Percentiles rank a stretch among this genome's conserved stretches.
These are phyloP conservation scores for Caenorhabditis sp. DNA, from an alignment of 2,888 invertebrate species.

Conservation along the genomic window DNA sequence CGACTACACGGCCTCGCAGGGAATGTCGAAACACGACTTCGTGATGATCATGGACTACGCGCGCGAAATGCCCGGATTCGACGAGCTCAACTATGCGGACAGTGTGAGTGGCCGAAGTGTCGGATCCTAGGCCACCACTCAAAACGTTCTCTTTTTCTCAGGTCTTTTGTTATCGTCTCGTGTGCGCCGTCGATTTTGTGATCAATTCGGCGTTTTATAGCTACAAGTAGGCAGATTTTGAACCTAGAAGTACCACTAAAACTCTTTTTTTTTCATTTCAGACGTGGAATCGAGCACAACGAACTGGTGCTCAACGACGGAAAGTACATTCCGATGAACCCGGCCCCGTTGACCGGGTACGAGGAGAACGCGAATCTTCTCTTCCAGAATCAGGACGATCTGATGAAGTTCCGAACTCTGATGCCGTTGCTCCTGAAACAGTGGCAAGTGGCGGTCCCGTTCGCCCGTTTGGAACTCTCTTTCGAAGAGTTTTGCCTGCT, in stretches of 20 bases:
- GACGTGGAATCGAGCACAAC: conserved; percentile 26
- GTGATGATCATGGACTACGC: conserved; percentile 47
- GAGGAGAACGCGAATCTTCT: conserved; percentile 47
- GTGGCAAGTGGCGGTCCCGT: conserved; percentile 16
- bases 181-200: conserved; percentile 43
- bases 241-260: not conserved
- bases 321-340: conserved; percentile 43
- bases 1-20: conserved; percentile 38
- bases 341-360: conserved; percentile 46
- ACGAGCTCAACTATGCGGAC: conserved; percentile 34
- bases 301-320: conserved; percentile 51
- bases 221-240: conserved; percentile 20
- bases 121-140: not conserved
- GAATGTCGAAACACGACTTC: conserved; percentile 47
- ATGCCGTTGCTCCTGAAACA: conserved; percentile 33
- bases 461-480: conserved; percentile 19
- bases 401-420: conserved; percentile 43
- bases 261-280: not conserved
- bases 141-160: conserved; percentile 8
- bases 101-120: conserved; percentile 7
- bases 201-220: conserved; percentile 48
- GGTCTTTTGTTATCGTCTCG: conserved; percentile 43
- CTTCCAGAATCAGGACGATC: conserved; percentile 43
- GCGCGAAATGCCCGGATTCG: conserved; percentile 44
- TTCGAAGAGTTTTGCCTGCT: conserved; percentile 49